Evolutionary conservation across 2,888 invertebrate genomes (phyloP), one percentile per base, ranked within the genome.

Genomic region (Leptopilina myrica): DNA sequence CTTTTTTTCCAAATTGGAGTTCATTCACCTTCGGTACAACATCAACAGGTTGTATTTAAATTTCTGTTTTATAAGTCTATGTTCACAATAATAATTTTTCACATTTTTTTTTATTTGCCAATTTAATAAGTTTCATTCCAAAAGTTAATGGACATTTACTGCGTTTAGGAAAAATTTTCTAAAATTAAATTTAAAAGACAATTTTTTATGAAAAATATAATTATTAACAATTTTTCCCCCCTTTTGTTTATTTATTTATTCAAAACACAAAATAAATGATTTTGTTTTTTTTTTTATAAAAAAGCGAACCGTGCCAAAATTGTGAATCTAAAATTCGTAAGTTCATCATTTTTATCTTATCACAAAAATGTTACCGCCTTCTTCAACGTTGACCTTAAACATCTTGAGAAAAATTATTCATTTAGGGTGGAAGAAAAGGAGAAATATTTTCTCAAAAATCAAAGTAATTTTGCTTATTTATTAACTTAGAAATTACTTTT

Each of bases 321-420:
- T 6, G 14, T 49, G 20, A 69, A 20, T 49, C 69, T 69, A 6
- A 69, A 69, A 69, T 69, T 69, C 69, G 49, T 67, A 69, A 69
- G 69, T 69, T 49, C 69, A 49, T 69, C 20, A 46, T 46, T 69
- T 49, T 69, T 69, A 69, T 69, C 69, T 69, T 69, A 69, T 69
- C 69, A 8, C 43, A 14, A 15, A 49, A 49, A 69, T 49, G 69
- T 26, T 69, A 69, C 46, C 49, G 69, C 69, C 49, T 69, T 69
- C 69, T 26, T 69, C 20, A 53, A 6, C 69, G 49, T 14, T 67
- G 49, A 53, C 69, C 20, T 69, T 14, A 53, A 14, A 9, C 20
- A 26, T 49, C 15, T 62, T 62, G 20, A 62, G 20, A 62, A 62
- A 62, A n/a, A n/a, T 62, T 62, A 62, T 12, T 62, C 11, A 62